A percentile compares a stretch with the other conserved stretches of the same genome.
These are phyloP conservation scores for Sycophaga agraensis DNA, from an alignment of 1,140 invertebrate species.

Conservation along the genomic window DNA sequence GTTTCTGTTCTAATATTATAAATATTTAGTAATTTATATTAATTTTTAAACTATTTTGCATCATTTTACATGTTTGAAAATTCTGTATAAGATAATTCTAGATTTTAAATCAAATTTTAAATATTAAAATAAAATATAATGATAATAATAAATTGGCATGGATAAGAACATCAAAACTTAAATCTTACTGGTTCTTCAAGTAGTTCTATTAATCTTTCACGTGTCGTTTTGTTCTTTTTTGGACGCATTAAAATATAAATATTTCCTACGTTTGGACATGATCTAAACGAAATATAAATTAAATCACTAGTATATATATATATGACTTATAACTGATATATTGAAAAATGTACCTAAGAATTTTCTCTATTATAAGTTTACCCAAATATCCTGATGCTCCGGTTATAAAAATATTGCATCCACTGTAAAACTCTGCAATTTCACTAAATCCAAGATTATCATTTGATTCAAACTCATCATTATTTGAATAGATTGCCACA, in stretches of 20 bases:
- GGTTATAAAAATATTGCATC: conserved; percentile 50
- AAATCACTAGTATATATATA: too few species aligned
- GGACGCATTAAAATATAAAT: conserved; percentile 70
- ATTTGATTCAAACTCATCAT: too few species aligned
- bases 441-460: conserved; percentile 33
- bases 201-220: conserved; percentile 60
- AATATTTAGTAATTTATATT: too few species aligned
- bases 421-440: conserved; percentile 41
- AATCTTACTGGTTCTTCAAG: conserved; percentile 59
- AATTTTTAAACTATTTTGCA: too few species aligned
- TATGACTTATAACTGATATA: too few species aligned
- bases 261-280: conserved; percentile 65
- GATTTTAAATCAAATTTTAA: neutral
- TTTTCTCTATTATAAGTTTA: conserved; percentile 68
- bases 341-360: conserved; percentile 52
- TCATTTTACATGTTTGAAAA: too few species aligned
- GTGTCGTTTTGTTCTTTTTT: conserved; percentile 67
- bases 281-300: too few species aligned
- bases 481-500: too few species aligned
- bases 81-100: neutral
- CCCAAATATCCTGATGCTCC: conserved; percentile 71
- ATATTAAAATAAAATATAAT: too few species aligned
- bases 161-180: too few species aligned
- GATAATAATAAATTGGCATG: too few species aligned
- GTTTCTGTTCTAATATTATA: too few species aligned